phyloP scores from a whole-genome alignment of 2,113 vertebrate species.

The Paramisgurnus dabryanus region DNA sequence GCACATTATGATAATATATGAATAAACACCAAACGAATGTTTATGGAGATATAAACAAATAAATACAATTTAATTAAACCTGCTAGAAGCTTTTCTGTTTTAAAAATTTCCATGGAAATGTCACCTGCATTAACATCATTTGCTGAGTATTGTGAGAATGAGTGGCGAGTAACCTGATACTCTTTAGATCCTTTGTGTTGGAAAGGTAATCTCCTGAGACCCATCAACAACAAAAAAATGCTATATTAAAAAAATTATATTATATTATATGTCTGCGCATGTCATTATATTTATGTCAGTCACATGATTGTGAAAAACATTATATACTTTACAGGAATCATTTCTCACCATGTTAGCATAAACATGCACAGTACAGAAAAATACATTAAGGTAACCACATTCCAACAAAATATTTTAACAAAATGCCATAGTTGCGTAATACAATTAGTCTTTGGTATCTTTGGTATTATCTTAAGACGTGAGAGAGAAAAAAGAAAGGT shows the following conservation, averaged over 20 bases:
- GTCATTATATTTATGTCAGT: no score
- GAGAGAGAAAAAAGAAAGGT: no score
- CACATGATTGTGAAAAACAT: no score
- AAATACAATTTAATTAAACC: neutral
- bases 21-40: neutral
- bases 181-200: neutral
- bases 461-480: no score
- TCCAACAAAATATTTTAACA: no score
- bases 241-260: neutral
- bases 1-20: neutral
- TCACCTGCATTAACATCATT: neutral
- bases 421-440: no score
- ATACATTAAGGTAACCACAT: no score
- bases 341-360: no score
- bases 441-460: no score
- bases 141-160: slow-evolving; percentile 1
- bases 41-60: neutral
- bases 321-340: no score
- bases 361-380: no score
- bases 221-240: neutral
- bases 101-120: neutral
- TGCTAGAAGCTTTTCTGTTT: neutral
- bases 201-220: neutral
- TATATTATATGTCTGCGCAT: neutral
- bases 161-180: neutral